Evolutionary conservation across 1,140 invertebrate species (phyloP), one percentile per base, ranked within the genome.

Genomic region (Cardiocondyla obscurior): DNA sequence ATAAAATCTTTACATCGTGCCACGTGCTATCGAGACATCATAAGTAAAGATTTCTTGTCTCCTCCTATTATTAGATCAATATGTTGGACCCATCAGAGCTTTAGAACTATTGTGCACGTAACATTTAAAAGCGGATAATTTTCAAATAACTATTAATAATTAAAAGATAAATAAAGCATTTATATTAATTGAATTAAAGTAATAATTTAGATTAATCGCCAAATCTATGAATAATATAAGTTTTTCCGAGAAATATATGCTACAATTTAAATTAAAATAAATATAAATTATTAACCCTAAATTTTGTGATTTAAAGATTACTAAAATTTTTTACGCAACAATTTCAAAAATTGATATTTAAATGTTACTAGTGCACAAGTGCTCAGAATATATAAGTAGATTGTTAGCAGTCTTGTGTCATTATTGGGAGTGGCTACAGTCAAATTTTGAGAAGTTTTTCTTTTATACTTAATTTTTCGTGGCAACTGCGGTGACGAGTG

Each of bases 321-420:
- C 6, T 12, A 14, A 33, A 33, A 51, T 51, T 14, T 46, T 64
- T 7, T 19, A 2, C 19, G 4, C 33, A 51, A 65, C 16, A 46
- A 51, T 64, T 30, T 39, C 1, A 1, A 39, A 49, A 12, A 53
- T 3, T 14, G 0, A 53, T 19, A 53, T 36, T 51, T 74, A 86
- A 85, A 84, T 89, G 81, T 82, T 79, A 76, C 81, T 49, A 1
- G 42, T 87, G 90, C 82, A 84, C 85, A 73, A 88, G 81, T 70
- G 74, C 79, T 90, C 88, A 81, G 87, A 82, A 82, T 87, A 89
- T 88, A 87, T 89, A 89, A 91, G 81, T 89, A 90, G 87, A 90
- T 86, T 76, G 85, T 86, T 90, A 91, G 89, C 93, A 92, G 92
- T 93, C 92, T 93, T 93, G 72, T 89, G 90, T 92, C 92, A 89